Percentiles rank a stretch among this genome's conserved stretches.
These are phyloP conservation scores for Hirudinaria manillensis DNA, from an alignment of 2,888 invertebrate species.

Conservation along the genomic window DNA sequence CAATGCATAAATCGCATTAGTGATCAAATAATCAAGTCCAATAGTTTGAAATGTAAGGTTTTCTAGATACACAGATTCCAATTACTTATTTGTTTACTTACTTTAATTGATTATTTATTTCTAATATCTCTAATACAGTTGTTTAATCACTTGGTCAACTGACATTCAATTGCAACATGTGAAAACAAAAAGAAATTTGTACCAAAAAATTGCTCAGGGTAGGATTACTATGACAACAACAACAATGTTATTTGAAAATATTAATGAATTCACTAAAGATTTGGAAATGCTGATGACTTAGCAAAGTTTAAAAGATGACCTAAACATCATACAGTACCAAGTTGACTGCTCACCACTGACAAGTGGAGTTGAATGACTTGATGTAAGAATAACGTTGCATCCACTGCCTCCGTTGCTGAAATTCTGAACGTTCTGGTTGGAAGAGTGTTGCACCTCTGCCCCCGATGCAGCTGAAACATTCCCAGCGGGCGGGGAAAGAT, in stretches of 20 bases:
- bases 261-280: not conserved
- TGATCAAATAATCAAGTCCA: not conserved
- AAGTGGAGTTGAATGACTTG: conserved; percentile 10
- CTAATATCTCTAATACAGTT: no score
- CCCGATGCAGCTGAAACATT: not conserved
- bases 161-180: no score
- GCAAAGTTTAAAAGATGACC: not conserved
- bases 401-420: conserved; percentile 2
- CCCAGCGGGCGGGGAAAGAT: not conserved
- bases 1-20: not conserved
- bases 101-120: no score
- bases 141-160: no score
- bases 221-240: no score
- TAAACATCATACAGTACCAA: not conserved
- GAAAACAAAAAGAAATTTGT: no score
- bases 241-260: not conserved
- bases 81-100: no score
- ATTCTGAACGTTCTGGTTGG: conserved; percentile 1
- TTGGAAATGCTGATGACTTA: not conserved
- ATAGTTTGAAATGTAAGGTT: not conserved
- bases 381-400: not conserved
- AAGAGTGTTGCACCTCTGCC: not conserved
- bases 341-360: conserved; percentile 11
- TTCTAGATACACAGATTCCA: no score
- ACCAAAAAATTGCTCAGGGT: no score